Conservation (phyloP, 2,888 invertebrate species). For the Panopea generosa region DNA sequence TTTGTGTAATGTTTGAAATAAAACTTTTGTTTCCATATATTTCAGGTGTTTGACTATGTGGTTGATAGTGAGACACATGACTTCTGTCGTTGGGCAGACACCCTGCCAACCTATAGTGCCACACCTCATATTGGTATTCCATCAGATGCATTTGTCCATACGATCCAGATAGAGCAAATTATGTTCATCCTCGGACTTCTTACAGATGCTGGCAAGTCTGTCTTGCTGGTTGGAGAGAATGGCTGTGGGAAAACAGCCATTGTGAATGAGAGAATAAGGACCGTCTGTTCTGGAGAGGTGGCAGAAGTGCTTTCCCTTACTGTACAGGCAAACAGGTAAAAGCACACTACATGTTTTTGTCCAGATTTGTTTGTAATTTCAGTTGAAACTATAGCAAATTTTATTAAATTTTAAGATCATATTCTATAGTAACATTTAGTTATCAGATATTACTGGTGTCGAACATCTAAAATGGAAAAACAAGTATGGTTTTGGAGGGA, state of each 20-base stretch:
- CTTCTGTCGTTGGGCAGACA: conserved; percentile 81
- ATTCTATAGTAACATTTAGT: too few species aligned
- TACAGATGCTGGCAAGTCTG: conserved; percentile 82
- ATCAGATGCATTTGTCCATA: conserved; percentile 83
- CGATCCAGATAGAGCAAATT: conserved; percentile 73
- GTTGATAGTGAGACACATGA: conserved; percentile 83
- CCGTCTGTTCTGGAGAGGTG: conserved; percentile 84
- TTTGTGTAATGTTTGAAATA: too few species aligned
- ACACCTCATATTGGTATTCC: conserved; percentile 82
- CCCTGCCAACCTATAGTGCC: conserved; percentile 81
- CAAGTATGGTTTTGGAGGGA: too few species aligned
- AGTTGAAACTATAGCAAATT: too few species aligned
- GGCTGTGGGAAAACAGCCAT: conserved; percentile 84
- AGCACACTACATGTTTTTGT: too few species aligned
- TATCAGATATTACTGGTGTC: too few species aligned
- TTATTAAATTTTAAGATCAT: too few species aligned
- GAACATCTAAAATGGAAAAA: too few species aligned
- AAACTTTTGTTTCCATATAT: too few species aligned
- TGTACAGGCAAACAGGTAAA: conserved; percentile 82
- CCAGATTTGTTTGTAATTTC: too few species aligned
- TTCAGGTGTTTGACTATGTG: conserved; percentile 84
- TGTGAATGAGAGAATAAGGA: conserved; percentile 82
- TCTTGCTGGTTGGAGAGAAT: conserved; percentile 83
- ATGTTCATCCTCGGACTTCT: conserved; percentile 80
- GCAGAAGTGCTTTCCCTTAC: conserved; percentile 83